phyloP scores from a whole-genome alignment of 2,113 vertebrate species.

The Laticauda colubrina region DNA sequence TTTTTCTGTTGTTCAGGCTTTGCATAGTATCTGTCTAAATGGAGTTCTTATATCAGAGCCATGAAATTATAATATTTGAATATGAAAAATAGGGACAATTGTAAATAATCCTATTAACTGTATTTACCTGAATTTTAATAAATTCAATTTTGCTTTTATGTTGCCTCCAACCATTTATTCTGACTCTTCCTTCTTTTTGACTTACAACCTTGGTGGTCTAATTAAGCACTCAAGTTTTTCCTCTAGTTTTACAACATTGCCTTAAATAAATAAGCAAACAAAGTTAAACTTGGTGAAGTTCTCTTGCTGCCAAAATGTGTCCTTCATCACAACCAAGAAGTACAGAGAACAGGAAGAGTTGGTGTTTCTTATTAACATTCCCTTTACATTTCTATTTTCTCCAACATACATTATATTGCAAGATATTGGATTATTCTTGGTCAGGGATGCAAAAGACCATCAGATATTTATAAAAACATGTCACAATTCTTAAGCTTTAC shows the following conservation, averaged over 20 bases:
- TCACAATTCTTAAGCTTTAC: background rate
- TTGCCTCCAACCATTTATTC: background rate
- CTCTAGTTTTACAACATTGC: background rate
- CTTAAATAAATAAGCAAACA: background rate
- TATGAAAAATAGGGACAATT: background rate
- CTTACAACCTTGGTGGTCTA: background rate
- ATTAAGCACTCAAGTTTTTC: background rate
- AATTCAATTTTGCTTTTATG: background rate
- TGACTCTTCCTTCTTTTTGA: background rate
- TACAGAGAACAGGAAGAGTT: background rate
- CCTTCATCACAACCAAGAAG: background rate
- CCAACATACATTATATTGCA: background rate
- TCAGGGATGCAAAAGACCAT: background rate
- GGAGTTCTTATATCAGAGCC: background rate
- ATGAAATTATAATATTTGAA: background rate
- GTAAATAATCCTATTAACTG: background rate
- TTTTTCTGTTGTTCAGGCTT: background rate
- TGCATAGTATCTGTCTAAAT: background rate
- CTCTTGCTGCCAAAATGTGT: background rate
- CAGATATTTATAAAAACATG: background rate
- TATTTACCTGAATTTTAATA: background rate
- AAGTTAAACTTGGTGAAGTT: slow-evolving; percentile 1
- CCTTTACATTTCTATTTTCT: background rate
- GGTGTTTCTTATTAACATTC: background rate
- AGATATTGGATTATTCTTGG: background rate